Percentiles rank a stretch among this genome's conserved stretches.
phyloP scores from a whole-genome alignment of 2,797 vertebrate genomes.

The Anguilla anguilla region DNA sequence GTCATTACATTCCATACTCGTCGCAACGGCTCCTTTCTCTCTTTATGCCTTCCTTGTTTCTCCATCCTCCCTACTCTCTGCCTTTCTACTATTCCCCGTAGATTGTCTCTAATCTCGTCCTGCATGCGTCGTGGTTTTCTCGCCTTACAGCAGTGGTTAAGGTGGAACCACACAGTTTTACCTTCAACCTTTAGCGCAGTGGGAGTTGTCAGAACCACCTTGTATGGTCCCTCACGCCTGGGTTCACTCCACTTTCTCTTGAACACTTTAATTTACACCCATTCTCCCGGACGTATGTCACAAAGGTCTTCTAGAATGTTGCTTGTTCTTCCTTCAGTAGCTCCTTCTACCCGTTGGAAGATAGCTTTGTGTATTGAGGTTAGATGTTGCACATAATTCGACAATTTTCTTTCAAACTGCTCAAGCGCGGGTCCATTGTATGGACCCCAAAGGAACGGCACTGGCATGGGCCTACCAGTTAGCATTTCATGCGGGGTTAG shows the following conservation, averaged over 20 bases:
- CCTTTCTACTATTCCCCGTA: background rate
- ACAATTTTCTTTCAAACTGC: background rate
- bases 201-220: background rate
- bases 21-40: no score
- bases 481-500: no score
- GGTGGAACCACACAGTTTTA: no score
- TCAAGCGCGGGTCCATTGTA: background rate
- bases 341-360: no score
- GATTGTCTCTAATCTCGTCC: background rate
- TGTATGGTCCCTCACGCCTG: background rate
- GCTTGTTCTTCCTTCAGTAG: background rate
- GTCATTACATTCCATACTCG: no score
- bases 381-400: background rate
- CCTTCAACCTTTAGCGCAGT: background rate
- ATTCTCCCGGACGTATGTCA: background rate
- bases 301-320: background rate
- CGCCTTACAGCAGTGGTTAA: background rate
- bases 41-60: no score
- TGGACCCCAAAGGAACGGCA: background rate
- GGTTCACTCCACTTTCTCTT: background rate
- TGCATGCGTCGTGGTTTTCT: background rate
- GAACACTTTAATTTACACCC: constrained; percentile 9
- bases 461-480: no score
- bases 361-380: background rate
- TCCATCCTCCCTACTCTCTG: background rate